Evolutionary conservation across 2,797 vertebrate species (phyloP).

Genomic region (Lepidocolaptes lacrymiger): DNA sequence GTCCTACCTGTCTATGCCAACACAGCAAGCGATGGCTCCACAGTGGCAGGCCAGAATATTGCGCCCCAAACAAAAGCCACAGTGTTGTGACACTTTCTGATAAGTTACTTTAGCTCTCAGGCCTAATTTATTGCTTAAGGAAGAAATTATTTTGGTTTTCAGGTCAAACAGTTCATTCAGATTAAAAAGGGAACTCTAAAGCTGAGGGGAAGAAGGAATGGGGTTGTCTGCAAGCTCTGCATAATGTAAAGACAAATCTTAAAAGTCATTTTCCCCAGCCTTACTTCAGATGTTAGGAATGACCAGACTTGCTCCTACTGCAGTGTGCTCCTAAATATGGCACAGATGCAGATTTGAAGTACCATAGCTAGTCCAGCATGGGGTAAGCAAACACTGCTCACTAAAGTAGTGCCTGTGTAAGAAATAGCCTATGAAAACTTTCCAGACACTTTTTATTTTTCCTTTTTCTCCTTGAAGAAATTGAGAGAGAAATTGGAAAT

Average conservation of each 20-base stretch:
- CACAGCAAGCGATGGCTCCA: neutral
- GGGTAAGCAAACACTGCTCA: neutral
- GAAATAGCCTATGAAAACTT: neutral
- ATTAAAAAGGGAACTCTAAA: neutral
- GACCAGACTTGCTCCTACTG: neutral
- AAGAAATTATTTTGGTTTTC: neutral
- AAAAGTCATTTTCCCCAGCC: fast-evolving
- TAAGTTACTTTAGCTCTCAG: neutral
- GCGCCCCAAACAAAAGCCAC: neutral
- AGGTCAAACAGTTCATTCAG: neutral
- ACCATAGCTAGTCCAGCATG: neutral
- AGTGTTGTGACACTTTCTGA: neutral
- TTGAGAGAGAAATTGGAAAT: neutral
- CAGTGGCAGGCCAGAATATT: neutral
- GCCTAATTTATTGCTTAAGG: neutral
- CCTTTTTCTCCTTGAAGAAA: neutral
- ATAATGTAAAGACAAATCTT: neutral
- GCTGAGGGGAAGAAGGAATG: neutral
- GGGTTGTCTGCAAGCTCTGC: neutral
- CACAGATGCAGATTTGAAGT: neutral
- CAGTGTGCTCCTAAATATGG: neutral
- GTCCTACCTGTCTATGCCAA: neutral
- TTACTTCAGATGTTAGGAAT: neutral
- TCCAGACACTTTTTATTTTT: neutral
- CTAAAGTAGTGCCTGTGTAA: neutral